phyloP scores from a whole-genome alignment of 2,797 vertebrate genomes.

The Danio jaintianensis region DNA sequence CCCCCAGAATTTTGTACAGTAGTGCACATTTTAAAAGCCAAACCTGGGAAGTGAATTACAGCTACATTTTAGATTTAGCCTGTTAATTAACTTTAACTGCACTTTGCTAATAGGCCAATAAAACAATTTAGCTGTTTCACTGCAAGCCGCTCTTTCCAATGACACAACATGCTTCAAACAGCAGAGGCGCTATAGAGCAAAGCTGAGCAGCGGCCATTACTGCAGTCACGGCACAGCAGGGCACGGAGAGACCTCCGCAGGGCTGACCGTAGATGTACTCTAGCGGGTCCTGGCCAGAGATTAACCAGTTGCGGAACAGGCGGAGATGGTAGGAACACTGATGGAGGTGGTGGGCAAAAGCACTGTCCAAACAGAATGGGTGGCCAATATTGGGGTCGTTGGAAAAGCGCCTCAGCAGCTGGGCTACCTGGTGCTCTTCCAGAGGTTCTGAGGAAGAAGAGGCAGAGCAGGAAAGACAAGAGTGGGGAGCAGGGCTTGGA shows the following conservation, averaged over 20 bases:
- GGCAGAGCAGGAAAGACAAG: slow-evolving; percentile 63
- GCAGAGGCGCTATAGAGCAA: slow-evolving; percentile 47
- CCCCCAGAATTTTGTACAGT: too few relatives aligned
- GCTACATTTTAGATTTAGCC: not conserved
- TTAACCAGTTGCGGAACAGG: slow-evolving; percentile 98
- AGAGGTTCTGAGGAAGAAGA: slow-evolving; percentile 90
- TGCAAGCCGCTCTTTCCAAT: slow-evolving; percentile 36
- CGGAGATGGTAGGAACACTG: slow-evolving; percentile 99
- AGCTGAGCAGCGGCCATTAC: slow-evolving; percentile 52
- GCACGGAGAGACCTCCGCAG: slow-evolving; percentile 55
- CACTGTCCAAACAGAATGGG: slow-evolving; percentile 88
- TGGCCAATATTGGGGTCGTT: slow-evolving; percentile 85
- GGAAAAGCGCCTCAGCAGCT: slow-evolving; percentile 93
- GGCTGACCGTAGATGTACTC: slow-evolving; percentile 97
- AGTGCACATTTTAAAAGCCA: too few relatives aligned
- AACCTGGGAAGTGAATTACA: not conserved
- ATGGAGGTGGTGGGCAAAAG: slow-evolving; percentile 95
- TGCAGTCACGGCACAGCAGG: slow-evolving; percentile 61
- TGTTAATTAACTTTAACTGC: not conserved
- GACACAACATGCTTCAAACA: slow-evolving; percentile 61
- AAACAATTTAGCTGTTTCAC: not conserved
- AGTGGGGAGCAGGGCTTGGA: slow-evolving; percentile 61
- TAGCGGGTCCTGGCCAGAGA: slow-evolving; percentile 95
- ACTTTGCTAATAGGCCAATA: not conserved
- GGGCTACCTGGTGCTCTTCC: slow-evolving; percentile 92